Evolutionary conservation across 2,888 invertebrate species (phyloP).

Genomic region (Drosophila dives): DNA sequence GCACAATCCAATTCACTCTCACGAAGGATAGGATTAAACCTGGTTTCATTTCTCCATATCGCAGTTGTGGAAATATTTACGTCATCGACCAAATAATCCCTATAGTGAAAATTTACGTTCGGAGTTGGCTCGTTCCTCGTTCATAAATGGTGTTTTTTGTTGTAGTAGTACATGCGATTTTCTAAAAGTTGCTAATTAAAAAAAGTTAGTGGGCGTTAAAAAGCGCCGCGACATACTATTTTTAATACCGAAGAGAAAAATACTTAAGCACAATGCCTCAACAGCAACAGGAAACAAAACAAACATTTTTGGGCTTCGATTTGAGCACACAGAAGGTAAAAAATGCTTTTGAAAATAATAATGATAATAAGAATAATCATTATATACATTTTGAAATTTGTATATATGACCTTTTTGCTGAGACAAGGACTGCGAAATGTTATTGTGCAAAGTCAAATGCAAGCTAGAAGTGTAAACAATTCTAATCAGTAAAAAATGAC

Average conservation of each 20-base stretch:
- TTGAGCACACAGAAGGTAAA: conserved; percentile 93
- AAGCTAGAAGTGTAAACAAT: not conserved
- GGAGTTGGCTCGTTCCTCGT: conserved; percentile 1
- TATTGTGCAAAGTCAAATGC: conserved; percentile 49
- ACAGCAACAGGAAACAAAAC: conserved; percentile 45
- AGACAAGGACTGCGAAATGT: conserved; percentile 15
- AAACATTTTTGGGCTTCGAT: conserved; percentile 92
- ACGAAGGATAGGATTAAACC: not conserved
- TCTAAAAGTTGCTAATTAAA: not conserved
- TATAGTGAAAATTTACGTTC: not conserved
- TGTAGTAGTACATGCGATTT: conserved; percentile 9
- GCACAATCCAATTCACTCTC: not conserved
- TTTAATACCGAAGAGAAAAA: not conserved
- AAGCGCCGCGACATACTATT: not conserved
- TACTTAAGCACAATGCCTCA: conserved; percentile 43
- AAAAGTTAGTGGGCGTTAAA: not conserved
- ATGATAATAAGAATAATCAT: not conserved
- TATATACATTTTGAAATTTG: not conserved
- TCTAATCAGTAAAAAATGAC: conserved; percentile 32
- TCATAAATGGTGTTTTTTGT: conserved; percentile 23
- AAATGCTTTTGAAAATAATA: not conserved
- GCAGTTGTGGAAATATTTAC: not conserved
- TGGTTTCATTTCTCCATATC: not conserved
- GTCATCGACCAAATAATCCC: not conserved
- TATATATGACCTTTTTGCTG: not conserved